These are phyloP conservation scores for Melanotaenia duboulayi DNA, from an alignment of 2,113 vertebrate genomes.

Conservation along the genomic window DNA sequence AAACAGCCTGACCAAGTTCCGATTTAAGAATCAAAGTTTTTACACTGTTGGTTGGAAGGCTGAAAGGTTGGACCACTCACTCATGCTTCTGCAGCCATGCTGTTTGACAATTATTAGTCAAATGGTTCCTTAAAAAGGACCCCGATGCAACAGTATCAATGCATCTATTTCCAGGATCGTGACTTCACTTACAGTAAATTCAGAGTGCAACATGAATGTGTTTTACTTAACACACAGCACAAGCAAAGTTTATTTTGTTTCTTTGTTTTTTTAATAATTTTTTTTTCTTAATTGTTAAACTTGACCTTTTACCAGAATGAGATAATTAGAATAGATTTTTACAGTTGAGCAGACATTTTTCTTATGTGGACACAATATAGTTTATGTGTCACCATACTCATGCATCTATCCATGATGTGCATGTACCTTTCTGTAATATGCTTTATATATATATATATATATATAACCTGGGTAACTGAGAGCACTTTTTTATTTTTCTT, in stretches of 20 bases:
- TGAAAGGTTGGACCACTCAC: slow-evolving; percentile 48
- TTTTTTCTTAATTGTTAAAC: slow-evolving; percentile 62
- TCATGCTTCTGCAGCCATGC: slow-evolving; percentile 51
- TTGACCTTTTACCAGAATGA: slow-evolving; percentile 51
- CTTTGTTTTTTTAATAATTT: too few relatives aligned
- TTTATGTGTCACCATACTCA: slow-evolving; percentile 21
- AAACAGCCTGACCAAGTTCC: background rate
- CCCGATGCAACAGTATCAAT: slow-evolving; percentile 13
- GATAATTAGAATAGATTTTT: slow-evolving; percentile 49
- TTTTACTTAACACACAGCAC: slow-evolving; percentile 53
- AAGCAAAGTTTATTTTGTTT: too few relatives aligned
- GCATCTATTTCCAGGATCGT: slow-evolving; percentile 42
- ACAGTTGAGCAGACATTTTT: slow-evolving; percentile 18
- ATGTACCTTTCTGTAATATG: background rate
- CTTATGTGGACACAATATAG: slow-evolving; percentile 1
- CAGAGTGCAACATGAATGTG: slow-evolving; percentile 46
- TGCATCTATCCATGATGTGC: background rate
- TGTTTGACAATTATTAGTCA: slow-evolving; percentile 52
- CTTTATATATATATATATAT: too few relatives aligned
- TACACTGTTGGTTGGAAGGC: slow-evolving; percentile 47
- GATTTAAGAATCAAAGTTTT: slow-evolving; percentile 36
- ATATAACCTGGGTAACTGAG: background rate
- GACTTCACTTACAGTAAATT: slow-evolving; percentile 55
- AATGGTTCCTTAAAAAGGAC: slow-evolving; percentile 51
- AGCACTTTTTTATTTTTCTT: too few relatives aligned